phyloP scores from a whole-genome alignment of 2,888 invertebrate genomes.

The Drosophila nr. fundita region DNA sequence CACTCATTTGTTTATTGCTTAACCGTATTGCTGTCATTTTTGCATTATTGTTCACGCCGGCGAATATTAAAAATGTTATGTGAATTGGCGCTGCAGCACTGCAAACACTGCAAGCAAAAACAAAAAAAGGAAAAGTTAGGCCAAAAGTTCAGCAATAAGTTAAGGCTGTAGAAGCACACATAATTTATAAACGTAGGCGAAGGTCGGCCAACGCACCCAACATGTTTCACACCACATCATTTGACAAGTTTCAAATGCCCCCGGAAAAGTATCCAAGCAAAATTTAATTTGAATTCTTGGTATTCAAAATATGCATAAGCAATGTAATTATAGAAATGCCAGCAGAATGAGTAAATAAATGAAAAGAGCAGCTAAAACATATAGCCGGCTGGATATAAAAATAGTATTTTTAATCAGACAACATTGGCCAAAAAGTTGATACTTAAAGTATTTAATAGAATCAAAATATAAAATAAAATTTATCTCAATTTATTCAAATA shows the following conservation, averaged over 20 bases:
- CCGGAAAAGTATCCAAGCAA: constrained; percentile 29
- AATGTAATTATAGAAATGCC: constrained; percentile 47
- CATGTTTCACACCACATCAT: constrained; percentile 19
- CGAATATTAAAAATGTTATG: constrained; percentile 53
- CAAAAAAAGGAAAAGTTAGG: constrained; percentile 8
- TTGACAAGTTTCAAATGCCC: constrained; percentile 1
- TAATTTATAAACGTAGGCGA: neutral
- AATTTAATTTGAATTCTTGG: constrained; percentile 31
- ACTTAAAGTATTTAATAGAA: neutral
- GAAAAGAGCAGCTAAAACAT: constrained; percentile 8
- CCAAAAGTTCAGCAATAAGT: neutral
- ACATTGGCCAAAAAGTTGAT: neutral
- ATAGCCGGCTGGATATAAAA: neutral
- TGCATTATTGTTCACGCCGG: constrained; percentile 57
- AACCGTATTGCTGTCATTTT: constrained; percentile 79
- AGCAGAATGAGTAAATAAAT: constrained; percentile 19
- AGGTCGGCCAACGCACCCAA: neutral
- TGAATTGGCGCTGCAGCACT: constrained; percentile 49
- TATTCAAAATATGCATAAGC: constrained; percentile 28
- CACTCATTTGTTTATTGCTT: constrained; percentile 74
- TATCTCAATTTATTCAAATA: neutral
- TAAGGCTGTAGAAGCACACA: constrained; percentile 1
- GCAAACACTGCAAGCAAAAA: constrained; percentile 36
- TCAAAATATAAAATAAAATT: neutral
- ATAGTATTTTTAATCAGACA: neutral